These are phyloP conservation scores for Haemorhous mexicanus DNA, from an alignment of 2,113 vertebrate species.

Conservation along the genomic window DNA sequence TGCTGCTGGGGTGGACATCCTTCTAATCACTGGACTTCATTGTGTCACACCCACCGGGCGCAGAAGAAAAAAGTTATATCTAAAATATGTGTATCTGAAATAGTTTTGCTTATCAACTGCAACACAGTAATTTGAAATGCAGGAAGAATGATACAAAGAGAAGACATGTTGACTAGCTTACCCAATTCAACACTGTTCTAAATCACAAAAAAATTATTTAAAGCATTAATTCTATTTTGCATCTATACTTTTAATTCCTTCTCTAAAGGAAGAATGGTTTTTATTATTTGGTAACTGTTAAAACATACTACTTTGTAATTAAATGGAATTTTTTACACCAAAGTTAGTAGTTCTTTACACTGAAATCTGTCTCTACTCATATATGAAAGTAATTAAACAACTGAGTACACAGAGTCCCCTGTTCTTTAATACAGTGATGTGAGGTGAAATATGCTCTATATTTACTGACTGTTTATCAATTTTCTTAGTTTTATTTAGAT, in stretches of 20 bases:
- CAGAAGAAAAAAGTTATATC: neutral
- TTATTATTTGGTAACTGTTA: neutral
- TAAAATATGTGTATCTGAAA: neutral
- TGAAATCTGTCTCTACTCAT: neutral
- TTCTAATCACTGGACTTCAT: neutral
- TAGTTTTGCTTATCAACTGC: neutral
- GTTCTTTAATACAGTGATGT: neutral
- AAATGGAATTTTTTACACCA: neutral
- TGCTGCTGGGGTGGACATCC: neutral
- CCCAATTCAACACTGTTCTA: neutral
- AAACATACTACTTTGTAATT: neutral
- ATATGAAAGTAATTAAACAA: neutral
- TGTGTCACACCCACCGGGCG: neutral
- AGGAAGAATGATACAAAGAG: neutral
- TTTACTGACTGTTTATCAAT: neutral
- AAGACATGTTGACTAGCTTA: neutral
- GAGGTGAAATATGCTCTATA: neutral
- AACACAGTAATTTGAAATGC: neutral
- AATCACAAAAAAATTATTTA: neutral
- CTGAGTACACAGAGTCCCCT: neutral
- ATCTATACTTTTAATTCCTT: neutral
- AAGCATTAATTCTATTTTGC: neutral
- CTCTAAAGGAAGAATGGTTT: neutral
- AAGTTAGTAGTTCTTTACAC: neutral
- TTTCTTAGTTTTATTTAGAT: neutral